phyloP scores from a whole-genome alignment of 2,797 vertebrate genomes.

The Staurois parvus region DNA sequence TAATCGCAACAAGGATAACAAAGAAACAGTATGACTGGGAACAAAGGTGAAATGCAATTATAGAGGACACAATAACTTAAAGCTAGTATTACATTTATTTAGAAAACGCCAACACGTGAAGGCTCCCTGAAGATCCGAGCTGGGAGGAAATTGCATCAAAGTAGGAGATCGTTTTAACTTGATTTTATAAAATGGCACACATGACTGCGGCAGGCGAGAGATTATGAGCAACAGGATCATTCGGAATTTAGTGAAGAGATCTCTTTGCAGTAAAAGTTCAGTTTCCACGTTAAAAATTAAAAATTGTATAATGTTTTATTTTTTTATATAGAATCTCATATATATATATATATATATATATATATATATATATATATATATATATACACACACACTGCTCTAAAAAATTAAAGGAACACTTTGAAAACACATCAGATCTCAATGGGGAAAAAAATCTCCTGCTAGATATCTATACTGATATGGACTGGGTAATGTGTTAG shows the following conservation, averaged over 20 bases:
- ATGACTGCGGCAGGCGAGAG: conserved; percentile 5
- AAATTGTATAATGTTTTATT: too few relatives aligned
- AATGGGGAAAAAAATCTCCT: too few relatives aligned
- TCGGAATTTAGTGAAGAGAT: neutral
- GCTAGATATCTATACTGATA: too few relatives aligned
- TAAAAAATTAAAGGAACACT: too few relatives aligned
- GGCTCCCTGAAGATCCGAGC: conserved; percentile 3
- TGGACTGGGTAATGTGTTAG: too few relatives aligned
- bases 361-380: too few relatives aligned
- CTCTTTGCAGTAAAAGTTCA: too few relatives aligned
- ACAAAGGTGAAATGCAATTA: conserved; percentile 48
- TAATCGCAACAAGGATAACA: conserved; percentile 29
- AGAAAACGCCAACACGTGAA: conserved; percentile 31
- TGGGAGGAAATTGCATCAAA: conserved; percentile 9
- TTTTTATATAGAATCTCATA: too few relatives aligned
- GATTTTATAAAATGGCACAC: conserved; percentile 2
- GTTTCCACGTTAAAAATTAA: too few relatives aligned
- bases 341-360: too few relatives aligned
- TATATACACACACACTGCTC: too few relatives aligned
- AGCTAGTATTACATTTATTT: conserved; percentile 41
- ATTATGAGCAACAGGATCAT: neutral
- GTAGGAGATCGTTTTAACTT: conserved; percentile 23
- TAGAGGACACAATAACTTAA: conserved; percentile 42
- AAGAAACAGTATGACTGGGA: conserved; percentile 30
- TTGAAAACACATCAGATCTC: too few relatives aligned